Evolutionary conservation across 2,888 invertebrate genomes (phyloP), one percentile per base, ranked within the genome.

Genomic region (Ganaspis brasiliensis): DNA sequence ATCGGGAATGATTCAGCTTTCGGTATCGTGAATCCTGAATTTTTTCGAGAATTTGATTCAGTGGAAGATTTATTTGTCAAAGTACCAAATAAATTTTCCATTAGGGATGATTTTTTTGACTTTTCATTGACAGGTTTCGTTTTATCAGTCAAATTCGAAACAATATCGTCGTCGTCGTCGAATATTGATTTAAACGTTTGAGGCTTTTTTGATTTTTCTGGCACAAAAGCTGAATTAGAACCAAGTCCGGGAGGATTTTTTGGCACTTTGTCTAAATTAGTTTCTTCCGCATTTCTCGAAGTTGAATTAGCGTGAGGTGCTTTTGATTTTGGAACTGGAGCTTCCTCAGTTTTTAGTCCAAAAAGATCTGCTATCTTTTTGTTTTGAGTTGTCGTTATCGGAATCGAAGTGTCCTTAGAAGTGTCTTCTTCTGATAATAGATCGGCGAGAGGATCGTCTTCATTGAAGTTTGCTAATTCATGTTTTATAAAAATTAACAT

Each of bases 21-120:
- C 1, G 16, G 16, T 5, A 16, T 9, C 6, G 16, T 2, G 1
- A 52, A 19, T 19, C 9, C 56, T 8, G 74, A 61, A 19, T 45
- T 77, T 67, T 81, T 77, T 52, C 72, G 59, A 26, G 75, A 21
- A 75, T 73, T 63, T 72, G 81, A 70, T 61, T 82, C 31, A 56
- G 40, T 52, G 73, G 74, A 1, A 80, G 75, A 24, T 45, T 24
- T 40, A 49, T 75, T 78, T 45, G 80, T 31, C 70, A 79, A 84
- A n/a, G 78, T 81, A 19, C 87, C 87, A 80, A 89, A 89, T 57
- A 90, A 78, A 77, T 87, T 88, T 79, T 89, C 87, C 85, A 84
- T 88, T 6, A 89, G 37, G 3, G 82, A 82, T 14, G 85, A 82
- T 73, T 87, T 90, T 63, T 83, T 87, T 31, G 83, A 37, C 73